Base-by-base conservation (phyloP, 2,888 invertebrate genomes). In the Leucophora obtusa region DNA sequence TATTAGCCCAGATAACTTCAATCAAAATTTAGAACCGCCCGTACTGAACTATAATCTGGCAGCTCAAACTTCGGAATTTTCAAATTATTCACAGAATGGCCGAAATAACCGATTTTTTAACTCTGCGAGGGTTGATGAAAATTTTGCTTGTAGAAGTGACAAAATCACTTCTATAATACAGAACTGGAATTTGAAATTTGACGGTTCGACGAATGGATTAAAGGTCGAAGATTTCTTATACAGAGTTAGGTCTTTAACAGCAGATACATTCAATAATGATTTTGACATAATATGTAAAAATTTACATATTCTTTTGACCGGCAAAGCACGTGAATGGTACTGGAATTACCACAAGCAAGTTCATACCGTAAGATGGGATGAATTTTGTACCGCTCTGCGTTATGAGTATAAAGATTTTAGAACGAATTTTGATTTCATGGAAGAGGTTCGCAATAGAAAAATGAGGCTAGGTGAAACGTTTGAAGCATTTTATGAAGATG, bases 191-290 rank as follows among this genome's bases (percentile, higher is more conserved):
- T 14, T 79, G 1, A 74, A 75, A 28, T 75, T 79, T 24, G 73
- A 63, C 58, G 76, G 80, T 5, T 72, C 80, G 0, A 53, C 35
- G 11, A 47, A 53, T 24, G 73, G 18, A 11, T 15, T 72, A 2
- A 54, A 15, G 0, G 72, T 69, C 0, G 75, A 76, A 11, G 80
- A 80, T 47, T 80, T 80, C 56, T 17, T 80, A 8, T 80, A 80
- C 17, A 11, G 76, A 2, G 43, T 80, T 6, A 56, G 35, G 8
- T 35, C 76, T 0, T 28, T 76, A 17, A 73, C 79, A n/a, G 10
- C 8, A 1, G 71, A 75, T 21, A 71, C 21, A 14, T 58, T 79
- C n/a, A 59, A 51, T 10, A 56, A 53, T 9, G 70, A 79, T 43
- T 79, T 79, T 33, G 14, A 1, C 0, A 4, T 35, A 6, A 62